Conservation (phyloP, 2,797 vertebrate genomes). For the Peromyscus melanophrys region DNA sequence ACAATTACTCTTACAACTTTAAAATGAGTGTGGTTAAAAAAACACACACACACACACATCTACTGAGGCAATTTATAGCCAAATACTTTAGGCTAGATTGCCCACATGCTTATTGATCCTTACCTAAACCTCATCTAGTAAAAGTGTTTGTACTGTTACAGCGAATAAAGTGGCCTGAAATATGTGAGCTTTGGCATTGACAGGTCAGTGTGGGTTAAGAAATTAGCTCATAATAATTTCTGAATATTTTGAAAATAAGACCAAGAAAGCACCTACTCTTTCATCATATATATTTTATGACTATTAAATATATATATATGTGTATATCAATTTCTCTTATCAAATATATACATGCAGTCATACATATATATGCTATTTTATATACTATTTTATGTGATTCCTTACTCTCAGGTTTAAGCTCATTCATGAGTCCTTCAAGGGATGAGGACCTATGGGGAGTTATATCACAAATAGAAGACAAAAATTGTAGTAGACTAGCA, state of each 20-base stretch:
- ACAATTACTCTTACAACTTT: conserved; percentile 61
- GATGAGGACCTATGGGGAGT: neutral
- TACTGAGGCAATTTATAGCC: conserved; percentile 51
- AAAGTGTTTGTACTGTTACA: neutral
- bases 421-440: neutral
- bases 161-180: conserved; percentile 14
- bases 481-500: neutral
- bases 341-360: neutral
- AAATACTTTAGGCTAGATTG: conserved; percentile 64
- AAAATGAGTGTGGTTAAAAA: conserved; percentile 56
- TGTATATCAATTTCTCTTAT: neutral
- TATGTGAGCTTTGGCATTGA: neutral
- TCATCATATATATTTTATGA: neutral
- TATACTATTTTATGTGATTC: neutral
- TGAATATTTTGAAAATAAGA: neutral
- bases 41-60: conserved; percentile 8
- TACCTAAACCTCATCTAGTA: conserved; percentile 71
- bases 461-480: neutral
- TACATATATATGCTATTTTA: too few species aligned
- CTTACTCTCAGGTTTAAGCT: neutral
- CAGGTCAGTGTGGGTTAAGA: neutral
- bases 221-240: neutral
- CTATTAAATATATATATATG: neutral
- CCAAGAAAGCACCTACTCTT: neutral
- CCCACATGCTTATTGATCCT: conserved; percentile 66